Evolutionary conservation across 1,140 invertebrate species (phyloP), one percentile per base, ranked within the genome.

Genomic region (Colletes latitarsis): DNA sequence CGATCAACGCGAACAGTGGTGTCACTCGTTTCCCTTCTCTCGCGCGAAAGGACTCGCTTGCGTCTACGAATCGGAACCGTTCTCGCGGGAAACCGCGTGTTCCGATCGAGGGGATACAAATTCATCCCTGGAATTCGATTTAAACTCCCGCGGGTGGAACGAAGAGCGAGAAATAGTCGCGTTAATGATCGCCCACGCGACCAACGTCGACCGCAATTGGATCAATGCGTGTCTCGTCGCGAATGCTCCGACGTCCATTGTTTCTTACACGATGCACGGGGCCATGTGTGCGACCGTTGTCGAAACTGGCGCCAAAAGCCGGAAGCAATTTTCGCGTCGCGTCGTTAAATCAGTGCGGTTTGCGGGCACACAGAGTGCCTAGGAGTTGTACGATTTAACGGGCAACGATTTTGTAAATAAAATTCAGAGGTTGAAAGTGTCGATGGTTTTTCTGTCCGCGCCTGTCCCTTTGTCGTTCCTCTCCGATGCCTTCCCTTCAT

Each of bases 341-440:
- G 1, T 21, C 15, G 60, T 58, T 41, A 41, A 17, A 1, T 21
- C 15, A 12, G 14, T 41, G 17, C 43, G 46, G 17, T 53, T 63
- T 12, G 72, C 43, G 41, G 41, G 46, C 21, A 60, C 19, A 49
- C 30, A 10, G 46, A 73, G 17, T 53, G 39, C 19, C 21, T 60
- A 15, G 21, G 6, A 10, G 17, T 19, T 73, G 58, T 63, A 73
- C 41, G 30, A 8, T 53, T 17, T 21, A 52, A 6, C 49, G 46
- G n/a, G 9, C 30, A 75, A 12, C 19, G 21, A 68, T 67, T 73
- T 62, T 68, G 17, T 68, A 17, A 80, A 68, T 68, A 75, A 75
- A 75, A 52, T 58, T 62, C 55, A 41, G 17, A 60, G n/a, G 6
- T 41, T 0, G 14, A 58, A 43, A 9, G 14, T 12, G 2, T 3